Evolutionary conservation across 1,140 invertebrate species (phyloP).

Genomic region (Aphaenogaster floridana): DNA sequence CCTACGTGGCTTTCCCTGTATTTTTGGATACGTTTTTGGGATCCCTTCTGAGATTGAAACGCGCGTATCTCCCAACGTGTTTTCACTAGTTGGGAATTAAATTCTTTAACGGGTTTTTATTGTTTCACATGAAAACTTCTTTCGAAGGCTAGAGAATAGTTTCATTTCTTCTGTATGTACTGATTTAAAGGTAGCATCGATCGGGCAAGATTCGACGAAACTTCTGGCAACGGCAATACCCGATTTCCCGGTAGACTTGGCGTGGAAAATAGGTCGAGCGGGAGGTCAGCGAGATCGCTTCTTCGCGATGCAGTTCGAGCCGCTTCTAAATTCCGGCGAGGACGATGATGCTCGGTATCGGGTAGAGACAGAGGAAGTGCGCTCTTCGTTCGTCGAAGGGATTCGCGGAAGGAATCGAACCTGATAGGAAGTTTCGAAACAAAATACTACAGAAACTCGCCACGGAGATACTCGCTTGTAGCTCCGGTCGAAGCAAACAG

Average conservation of each 20-base stretch:
- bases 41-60: background rate
- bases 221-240: conserved; percentile 22
- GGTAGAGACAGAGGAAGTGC: conserved; percentile 1
- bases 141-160: background rate
- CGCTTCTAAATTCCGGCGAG: conserved; percentile 31
- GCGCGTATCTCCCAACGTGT: background rate
- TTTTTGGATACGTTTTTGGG: background rate
- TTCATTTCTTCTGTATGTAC: background rate
- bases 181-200: conserved; percentile 26
- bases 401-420: conserved; percentile 39
- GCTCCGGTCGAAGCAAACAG: conserved; percentile 28
- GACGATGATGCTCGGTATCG: conserved; percentile 48
- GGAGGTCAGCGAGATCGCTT: conserved; percentile 26
- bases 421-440: conserved; percentile 51
- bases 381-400: conserved; percentile 12
- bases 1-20: background rate
- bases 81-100: background rate
- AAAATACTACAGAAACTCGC: conserved; percentile 24
- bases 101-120: background rate
- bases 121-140: background rate
- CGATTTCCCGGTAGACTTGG: conserved; percentile 44
- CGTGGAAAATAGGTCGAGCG: conserved; percentile 41
- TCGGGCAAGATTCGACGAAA: conserved; percentile 22
- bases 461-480: conserved; percentile 2
- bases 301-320: conserved; percentile 29